Evolutionary conservation across 2,113 vertebrate genomes (phyloP), one percentile per base, ranked within the genome.

Genomic region (Amia ocellicauda): DNA sequence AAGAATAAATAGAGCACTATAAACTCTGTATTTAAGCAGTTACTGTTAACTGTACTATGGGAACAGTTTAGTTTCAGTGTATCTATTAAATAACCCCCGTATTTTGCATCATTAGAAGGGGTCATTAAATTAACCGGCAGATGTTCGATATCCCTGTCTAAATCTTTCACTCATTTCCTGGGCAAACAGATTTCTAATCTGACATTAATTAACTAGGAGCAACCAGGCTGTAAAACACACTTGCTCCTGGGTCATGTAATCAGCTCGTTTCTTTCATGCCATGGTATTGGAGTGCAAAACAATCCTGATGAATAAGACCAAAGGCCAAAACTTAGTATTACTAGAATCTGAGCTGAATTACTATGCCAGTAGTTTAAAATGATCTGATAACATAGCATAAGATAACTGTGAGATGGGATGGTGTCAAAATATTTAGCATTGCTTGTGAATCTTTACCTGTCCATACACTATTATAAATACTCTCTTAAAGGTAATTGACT

Each of bases 341-440:
- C 72, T 69, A 77, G 76, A 71, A 73, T 69, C 78, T 78, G 78
- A 81, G 84, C 83, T 85, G 85, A 86, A 78, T 77, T 84, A 84
- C 83, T 83, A 84, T 78, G 86, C 78, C 84, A 88, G 83, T 85
- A 88, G 80, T 85, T 80, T 82, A 74, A 52, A 9, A 61, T 64
- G 71, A 74, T 54, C 73, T 86, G 86, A 88, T 86, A 67, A 69
- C 72, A 72, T 78, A 69, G 56, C 85, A 86, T 84, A 87, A 81
- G 66, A 74, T 69, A 72, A 80, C 77, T 78, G 76, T 75, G 81
- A 76, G 62, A 68, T 70, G 52, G 78, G 82, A 85, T 80, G 80
- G 82, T 85, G 83, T 84, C 85, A 84, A 81, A 82, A 86, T 80
- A 83, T 85, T 87, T 85, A 87, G 82, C 83, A 85, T 86, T 85